Conservation (phyloP, 2,888 invertebrate genomes). For the Cerastis rubricosa region DNA sequence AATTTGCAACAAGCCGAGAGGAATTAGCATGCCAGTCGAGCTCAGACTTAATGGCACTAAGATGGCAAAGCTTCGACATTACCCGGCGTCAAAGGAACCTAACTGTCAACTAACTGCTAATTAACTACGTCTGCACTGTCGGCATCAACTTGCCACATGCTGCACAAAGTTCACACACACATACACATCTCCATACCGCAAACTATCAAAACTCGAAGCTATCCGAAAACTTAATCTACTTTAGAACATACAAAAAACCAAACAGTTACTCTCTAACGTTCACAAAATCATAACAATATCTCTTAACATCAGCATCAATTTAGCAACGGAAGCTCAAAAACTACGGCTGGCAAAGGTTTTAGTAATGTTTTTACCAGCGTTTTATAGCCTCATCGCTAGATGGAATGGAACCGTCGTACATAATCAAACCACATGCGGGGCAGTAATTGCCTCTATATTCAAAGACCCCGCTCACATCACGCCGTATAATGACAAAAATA, state of each 20-base stretch:
- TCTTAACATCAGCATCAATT: conserved; percentile 86
- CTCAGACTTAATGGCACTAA: conserved; percentile 70
- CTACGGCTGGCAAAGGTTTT: conserved; percentile 83
- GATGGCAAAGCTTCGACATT: conserved; percentile 75
- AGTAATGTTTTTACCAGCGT: conserved; percentile 87
- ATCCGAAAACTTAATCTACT: conserved; percentile 72
- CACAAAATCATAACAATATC: conserved; percentile 83
- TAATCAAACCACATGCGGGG: conserved; percentile 91
- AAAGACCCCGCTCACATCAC: conserved; percentile 90
- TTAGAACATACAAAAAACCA: conserved; percentile 68
- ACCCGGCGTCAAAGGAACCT: conserved; percentile 80
- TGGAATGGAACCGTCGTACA: conserved; percentile 87
- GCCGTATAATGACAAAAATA: conserved; percentile 91
- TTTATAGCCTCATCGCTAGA: conserved; percentile 86
- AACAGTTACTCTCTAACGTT: conserved; percentile 54
- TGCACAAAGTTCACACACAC: conserved; percentile 68
- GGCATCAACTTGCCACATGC: conserved; percentile 64
- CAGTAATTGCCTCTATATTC: conserved; percentile 90
- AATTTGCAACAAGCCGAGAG: conserved; percentile 38
- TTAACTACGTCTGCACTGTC: conserved; percentile 78
- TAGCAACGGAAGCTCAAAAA: conserved; percentile 89
- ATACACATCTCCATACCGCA: conserved; percentile 71
- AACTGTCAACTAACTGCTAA: conserved; percentile 83
- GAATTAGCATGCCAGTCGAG: conserved; percentile 54
- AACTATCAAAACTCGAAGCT: conserved; percentile 67